These are phyloP conservation scores for Tuta absoluta DNA, from an alignment of 2,888 invertebrate genomes.

Conservation along the genomic window DNA sequence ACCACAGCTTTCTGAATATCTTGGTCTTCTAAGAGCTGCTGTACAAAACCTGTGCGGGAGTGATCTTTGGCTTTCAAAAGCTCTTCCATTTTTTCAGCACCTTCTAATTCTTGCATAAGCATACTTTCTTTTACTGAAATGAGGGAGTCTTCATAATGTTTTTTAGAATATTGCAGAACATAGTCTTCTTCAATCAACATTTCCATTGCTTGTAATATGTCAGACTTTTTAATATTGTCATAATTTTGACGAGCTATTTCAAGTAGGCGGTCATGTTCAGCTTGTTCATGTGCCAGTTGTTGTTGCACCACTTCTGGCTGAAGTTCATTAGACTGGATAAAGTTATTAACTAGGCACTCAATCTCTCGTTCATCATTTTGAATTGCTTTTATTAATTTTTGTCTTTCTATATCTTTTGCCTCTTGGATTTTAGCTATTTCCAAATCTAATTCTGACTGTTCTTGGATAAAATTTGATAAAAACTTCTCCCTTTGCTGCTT, in stretches of 20 bases:
- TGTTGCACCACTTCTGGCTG: constrained; percentile 82
- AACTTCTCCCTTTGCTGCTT: constrained; percentile 84
- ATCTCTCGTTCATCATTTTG: constrained; percentile 85
- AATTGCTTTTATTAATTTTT: constrained; percentile 81
- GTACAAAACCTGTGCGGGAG: constrained; percentile 81
- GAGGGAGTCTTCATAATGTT: constrained; percentile 83
- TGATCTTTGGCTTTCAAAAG: constrained; percentile 83
- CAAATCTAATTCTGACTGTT: constrained; percentile 84
- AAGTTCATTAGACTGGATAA: constrained; percentile 81
- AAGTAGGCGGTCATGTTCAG: constrained; percentile 84
- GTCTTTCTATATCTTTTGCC: constrained; percentile 83
- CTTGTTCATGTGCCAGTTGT: constrained; percentile 84
- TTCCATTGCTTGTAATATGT: constrained; percentile 87
- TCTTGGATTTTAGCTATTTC: constrained; percentile 86
- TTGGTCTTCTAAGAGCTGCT: constrained; percentile 84
- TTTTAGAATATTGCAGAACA: constrained; percentile 80
- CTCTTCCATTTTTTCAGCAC: constrained; percentile 80
- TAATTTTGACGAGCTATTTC: constrained; percentile 81
- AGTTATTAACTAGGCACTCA: constrained; percentile 82
- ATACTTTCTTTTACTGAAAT: constrained; percentile 84
- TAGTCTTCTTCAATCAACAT: constrained; percentile 85
- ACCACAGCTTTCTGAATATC: constrained; percentile 88
- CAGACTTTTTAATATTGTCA: constrained; percentile 83
- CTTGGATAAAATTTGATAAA: constrained; percentile 73
- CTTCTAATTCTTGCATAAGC: constrained; percentile 80